phyloP scores from a whole-genome alignment of 2,888 invertebrate genomes.

The Drosophila trichaetosa region DNA sequence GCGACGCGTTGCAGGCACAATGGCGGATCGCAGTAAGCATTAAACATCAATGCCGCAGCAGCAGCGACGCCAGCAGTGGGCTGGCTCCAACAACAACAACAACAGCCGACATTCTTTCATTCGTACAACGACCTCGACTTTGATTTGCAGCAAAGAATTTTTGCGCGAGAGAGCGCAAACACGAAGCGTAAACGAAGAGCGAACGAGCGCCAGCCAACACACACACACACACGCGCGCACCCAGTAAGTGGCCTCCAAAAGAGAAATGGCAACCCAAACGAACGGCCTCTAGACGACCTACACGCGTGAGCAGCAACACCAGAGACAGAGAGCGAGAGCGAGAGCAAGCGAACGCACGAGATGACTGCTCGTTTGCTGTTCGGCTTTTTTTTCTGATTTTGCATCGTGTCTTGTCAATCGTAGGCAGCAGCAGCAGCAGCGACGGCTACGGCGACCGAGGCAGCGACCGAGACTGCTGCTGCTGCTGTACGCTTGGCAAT shows the following conservation, averaged over 20 bases:
- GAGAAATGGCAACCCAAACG: slow-evolving; percentile 48
- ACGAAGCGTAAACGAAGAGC: slow-evolving; percentile 31
- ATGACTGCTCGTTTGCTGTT: slow-evolving; percentile 22
- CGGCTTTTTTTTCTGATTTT: not conserved
- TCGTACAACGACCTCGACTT: slow-evolving; percentile 85
- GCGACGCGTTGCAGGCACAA: slow-evolving; percentile 50
- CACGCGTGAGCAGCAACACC: slow-evolving; percentile 69
- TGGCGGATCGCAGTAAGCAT: slow-evolving; percentile 65
- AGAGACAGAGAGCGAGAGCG: slow-evolving; percentile 20
- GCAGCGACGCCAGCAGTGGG: slow-evolving; percentile 12
- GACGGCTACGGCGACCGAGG: not conserved
- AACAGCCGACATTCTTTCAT: slow-evolving; percentile 82
- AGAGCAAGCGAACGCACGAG: slow-evolving; percentile 11
- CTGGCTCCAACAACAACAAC: slow-evolving; percentile 30
- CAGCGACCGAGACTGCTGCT: slow-evolving; percentile 16
- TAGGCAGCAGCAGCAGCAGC: slow-evolving; percentile 6
- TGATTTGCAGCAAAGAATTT: slow-evolving; percentile 81
- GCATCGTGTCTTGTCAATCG: slow-evolving; percentile 32
- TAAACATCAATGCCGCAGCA: slow-evolving; percentile 68
- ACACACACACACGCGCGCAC: not conserved
- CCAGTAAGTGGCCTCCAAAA: slow-evolving; percentile 41
- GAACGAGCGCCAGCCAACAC: slow-evolving; percentile 5
- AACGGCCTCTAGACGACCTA: slow-evolving; percentile 84
- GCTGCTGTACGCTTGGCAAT: slow-evolving; percentile 40
- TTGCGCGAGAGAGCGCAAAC: slow-evolving; percentile 28